phyloP scores from a whole-genome alignment of 2,113 vertebrate species.

The Nyctereutes procyonoides region DNA sequence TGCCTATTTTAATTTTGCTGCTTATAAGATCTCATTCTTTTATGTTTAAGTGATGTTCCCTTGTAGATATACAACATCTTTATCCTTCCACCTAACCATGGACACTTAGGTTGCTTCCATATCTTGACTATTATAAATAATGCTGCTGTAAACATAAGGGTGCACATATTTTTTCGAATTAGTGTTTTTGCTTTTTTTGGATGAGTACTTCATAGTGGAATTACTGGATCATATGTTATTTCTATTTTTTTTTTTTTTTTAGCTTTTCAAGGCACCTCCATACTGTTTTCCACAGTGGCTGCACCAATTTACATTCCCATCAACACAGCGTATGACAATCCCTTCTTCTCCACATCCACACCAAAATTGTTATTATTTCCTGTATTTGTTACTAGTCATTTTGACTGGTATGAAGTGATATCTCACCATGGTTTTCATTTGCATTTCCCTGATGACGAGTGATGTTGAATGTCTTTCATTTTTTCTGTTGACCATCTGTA shows the following conservation, averaged over 20 bases:
- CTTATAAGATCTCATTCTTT: background rate
- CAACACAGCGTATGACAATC: background rate
- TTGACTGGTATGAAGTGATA: background rate
- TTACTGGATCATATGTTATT: background rate
- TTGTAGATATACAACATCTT: background rate
- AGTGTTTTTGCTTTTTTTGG: background rate
- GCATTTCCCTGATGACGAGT: background rate
- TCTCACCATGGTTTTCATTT: background rate
- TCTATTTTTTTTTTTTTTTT: background rate
- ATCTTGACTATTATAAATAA: background rate
- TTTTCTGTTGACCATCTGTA: background rate
- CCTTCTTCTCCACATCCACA: background rate
- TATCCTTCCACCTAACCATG: background rate
- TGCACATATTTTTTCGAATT: background rate
- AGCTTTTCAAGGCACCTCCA: background rate
- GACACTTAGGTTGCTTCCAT: background rate
- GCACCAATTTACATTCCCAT: background rate
- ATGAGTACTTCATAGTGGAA: background rate
- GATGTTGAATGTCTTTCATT: background rate
- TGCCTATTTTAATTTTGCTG: background rate
- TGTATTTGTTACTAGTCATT: background rate
- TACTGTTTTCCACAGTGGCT: background rate
- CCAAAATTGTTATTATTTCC: background rate
- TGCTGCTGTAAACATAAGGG: background rate
- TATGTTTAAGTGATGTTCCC: background rate